Percentiles rank a stretch among this genome's conserved stretches.
phyloP scores from a whole-genome alignment of 2,113 vertebrate species.

The Pimephales promelas region DNA sequence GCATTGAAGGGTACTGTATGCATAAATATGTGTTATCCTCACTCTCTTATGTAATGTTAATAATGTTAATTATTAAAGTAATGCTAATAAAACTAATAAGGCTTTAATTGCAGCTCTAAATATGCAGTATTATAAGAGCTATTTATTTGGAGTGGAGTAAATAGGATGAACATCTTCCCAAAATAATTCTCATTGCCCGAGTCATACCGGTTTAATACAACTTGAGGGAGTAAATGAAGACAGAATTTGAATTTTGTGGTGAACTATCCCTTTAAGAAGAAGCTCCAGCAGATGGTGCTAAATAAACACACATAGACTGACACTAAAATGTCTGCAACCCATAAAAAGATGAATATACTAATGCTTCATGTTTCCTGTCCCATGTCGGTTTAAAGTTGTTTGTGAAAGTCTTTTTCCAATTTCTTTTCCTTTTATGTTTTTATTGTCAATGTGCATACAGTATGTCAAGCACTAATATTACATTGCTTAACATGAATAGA shows the following conservation, averaged over 20 bases:
- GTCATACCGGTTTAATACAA: too few species aligned
- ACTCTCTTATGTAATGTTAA: neutral
- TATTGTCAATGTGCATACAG: conserved; percentile 13
- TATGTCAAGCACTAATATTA: neutral
- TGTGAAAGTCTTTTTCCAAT: neutral
- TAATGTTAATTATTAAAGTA: too few species aligned
- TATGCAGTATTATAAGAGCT: neutral
- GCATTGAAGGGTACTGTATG: neutral
- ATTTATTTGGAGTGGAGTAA: neutral
- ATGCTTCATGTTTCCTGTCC: neutral
- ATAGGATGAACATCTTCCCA: neutral
- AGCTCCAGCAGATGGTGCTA: conserved; percentile 30
- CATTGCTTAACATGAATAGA: conserved; percentile 15
- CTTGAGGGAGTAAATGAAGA: neutral
- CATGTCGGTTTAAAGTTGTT: neutral
- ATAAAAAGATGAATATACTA: neutral
- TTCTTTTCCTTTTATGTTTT: neutral
- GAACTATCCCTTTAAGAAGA: neutral
- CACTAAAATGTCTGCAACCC: neutral
- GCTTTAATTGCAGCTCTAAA: neutral
- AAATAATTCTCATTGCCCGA: neutral
- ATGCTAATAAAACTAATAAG: neutral
- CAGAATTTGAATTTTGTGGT: too few species aligned
- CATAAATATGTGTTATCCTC: neutral
- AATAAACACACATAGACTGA: neutral